Base-by-base conservation (phyloP, 2,797 vertebrate species). In the Crax fasciolata region DNA sequence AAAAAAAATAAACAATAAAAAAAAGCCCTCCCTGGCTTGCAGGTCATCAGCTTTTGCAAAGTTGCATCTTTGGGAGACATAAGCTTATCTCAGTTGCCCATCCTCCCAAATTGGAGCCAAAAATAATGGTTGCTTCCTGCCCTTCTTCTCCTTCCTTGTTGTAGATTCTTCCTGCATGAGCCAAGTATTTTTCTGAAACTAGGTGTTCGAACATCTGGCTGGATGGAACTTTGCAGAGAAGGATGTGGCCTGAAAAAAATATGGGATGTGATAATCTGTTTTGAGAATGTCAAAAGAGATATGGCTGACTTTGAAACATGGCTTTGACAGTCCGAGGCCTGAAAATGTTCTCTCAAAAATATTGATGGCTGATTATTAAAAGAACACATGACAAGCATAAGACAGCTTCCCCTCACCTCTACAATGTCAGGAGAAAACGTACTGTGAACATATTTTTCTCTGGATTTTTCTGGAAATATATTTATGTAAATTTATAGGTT, bases 291-390 rank as follows among this genome's bases (percentile, higher is more conserved):
- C 51, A 46, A 6, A 70, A 88, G 55, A 78, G 46, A 74, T 61
- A 54, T 5, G 21, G 10, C 27, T 82, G 65, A 61, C 73, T 91
- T 85, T 86, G 58, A 85, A 71, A 63, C 27, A 65, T 75, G 49
- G 4, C 49, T 78, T 90, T 90, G 70, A 49, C 70, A 43, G 18
- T 44, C 51, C 81, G 70, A 46, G 73, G 38, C 48, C 62, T 90
- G 66, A 78, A 95, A 90, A 66, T 62, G 8, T 86, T 88, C 23
- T 52, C 77, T 92, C 18, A 87, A 74, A 84, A 86, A 73, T 86
- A 75, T 27, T 43, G 27, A 59, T 73, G 59, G 71, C n/a, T 39
- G 70, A 30, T 84, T 84, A 39, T 81, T 90, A 62, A 86, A 86
- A 87, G 51, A 70, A 62, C 79, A 93, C 10, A 43, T 49, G 3